Conservation (phyloP, 2,113 vertebrate genomes). For the Oreocharis arfaki region DNA sequence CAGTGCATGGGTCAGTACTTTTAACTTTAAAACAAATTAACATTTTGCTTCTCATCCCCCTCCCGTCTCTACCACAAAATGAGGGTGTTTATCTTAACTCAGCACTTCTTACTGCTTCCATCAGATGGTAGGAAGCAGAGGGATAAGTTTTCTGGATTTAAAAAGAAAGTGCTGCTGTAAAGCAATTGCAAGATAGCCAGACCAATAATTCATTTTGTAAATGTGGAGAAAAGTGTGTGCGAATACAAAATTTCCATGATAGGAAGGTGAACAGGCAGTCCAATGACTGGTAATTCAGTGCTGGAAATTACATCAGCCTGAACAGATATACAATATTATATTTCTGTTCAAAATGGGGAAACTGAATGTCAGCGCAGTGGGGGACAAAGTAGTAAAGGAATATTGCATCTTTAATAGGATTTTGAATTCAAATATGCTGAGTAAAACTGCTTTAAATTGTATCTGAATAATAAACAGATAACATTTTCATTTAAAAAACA, state of each 20-base stretch:
- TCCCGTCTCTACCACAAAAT: background rate
- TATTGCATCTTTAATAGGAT: slow-evolving; percentile 76
- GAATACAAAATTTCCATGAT: slow-evolving; percentile 58
- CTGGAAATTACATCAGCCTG: slow-evolving; percentile 67
- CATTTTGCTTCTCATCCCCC: slow-evolving; percentile 28
- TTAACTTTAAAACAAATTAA: slow-evolving; percentile 69
- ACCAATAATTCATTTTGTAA: slow-evolving; percentile 66
- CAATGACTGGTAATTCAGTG: slow-evolving; percentile 62
- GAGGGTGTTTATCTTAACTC: slow-evolving; percentile 68
- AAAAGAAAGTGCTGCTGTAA: slow-evolving; percentile 56
- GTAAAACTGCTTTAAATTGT: slow-evolving; percentile 72
- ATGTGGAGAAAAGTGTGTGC: slow-evolving; percentile 37
- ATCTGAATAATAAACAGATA: slow-evolving; percentile 77
- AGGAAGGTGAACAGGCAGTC: slow-evolving; percentile 61
- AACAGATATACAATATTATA: slow-evolving; percentile 69
- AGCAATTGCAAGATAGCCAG: slow-evolving; percentile 47
- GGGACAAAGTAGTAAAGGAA: slow-evolving; percentile 64
- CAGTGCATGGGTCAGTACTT: slow-evolving; percentile 65
- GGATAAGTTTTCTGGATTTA: slow-evolving; percentile 57
- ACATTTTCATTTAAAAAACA: slow-evolving; percentile 63
- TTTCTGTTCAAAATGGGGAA: slow-evolving; percentile 61
- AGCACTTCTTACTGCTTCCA: slow-evolving; percentile 68
- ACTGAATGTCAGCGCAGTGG: slow-evolving; percentile 8
- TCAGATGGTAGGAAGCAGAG: slow-evolving; percentile 54
- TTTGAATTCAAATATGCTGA: slow-evolving; percentile 75